Base-by-base conservation (phyloP, 2,797 vertebrate genomes). In the Fistularia tabacaria region DNA sequence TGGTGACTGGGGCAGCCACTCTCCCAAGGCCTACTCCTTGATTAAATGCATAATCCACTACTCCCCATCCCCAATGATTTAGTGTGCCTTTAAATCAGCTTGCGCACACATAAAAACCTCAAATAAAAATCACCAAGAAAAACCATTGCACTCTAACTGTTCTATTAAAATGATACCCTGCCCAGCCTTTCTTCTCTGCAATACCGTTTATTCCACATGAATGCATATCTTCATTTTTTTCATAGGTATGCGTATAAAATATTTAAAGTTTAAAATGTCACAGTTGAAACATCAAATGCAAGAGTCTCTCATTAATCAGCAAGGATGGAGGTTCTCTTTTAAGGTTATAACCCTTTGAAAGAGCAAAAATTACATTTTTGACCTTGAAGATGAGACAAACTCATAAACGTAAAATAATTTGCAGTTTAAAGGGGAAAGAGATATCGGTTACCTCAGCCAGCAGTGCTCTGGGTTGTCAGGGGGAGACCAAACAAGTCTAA, bases 301-400 rank as follows among this genome's bases (percentile, higher is more conserved):
- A 71, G 82, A 89, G 88, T 87, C 91, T 87, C 85, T 92, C 88
- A 92, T 92, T 92, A 92, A 92, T 92, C 91, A 92, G 88, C 84
- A 62, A 69, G 90, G 91, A 91, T 89, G 88, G 90, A 89, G 86
- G 88, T 87, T 90, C 88, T 90, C 91, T 92, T 92, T 92, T 92
- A 90, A 92, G 91, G 91, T 91, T 92, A 92, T 92, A 92, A 92
- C 91, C 91, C 91, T 92, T 92, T 92, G 91, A 92, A 92, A 92
- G 91, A 92, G 91, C 91, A 92, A 92, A 92, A 92, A 92, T 92
- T 91, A 92, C 90, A 92, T 92, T 92, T 92, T 91, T 92, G 90
- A 92, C 91, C 91, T 92, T 92, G 91, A 92, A 92, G 91, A 92
- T 92, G 91, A 92, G 91, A 92, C 91, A 92, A 92, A 92, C 90